These are phyloP conservation scores for Blera fallax DNA, from an alignment of 2,888 invertebrate genomes.

Conservation along the genomic window DNA sequence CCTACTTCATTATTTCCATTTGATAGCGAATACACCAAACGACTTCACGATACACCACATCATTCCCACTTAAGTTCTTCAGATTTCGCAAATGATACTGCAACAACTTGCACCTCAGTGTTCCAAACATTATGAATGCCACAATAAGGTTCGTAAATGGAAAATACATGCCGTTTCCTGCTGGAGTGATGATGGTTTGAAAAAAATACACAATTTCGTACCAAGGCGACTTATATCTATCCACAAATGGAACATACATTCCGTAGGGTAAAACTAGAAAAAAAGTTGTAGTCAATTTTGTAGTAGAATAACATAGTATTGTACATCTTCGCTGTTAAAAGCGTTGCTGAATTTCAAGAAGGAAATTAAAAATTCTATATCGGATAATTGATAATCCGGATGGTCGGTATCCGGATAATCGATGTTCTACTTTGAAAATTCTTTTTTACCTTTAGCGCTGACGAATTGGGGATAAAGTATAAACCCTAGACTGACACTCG, in stretches of 20 bases:
- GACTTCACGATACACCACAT: slow-evolving; percentile 72
- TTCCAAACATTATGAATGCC: slow-evolving; percentile 76
- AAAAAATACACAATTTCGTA: slow-evolving; percentile 76
- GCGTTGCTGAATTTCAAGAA: no score
- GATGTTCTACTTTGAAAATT: background rate
- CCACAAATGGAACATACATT: slow-evolving; percentile 74
- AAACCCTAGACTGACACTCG: background rate
- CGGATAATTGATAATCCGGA: no score
- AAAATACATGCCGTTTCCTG: slow-evolving; percentile 78
- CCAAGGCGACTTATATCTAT: slow-evolving; percentile 74
- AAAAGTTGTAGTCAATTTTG: background rate
- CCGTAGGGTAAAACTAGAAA: slow-evolving; percentile 77
- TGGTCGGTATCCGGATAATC: no score
- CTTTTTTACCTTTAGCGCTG: background rate
- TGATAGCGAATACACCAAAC: slow-evolving; percentile 77
- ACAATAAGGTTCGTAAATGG: slow-evolving; percentile 76
- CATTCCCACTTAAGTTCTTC: slow-evolving; percentile 42
- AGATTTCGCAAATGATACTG: slow-evolving; percentile 75
- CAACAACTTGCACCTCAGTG: slow-evolving; percentile 75
- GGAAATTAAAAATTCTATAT: no score
- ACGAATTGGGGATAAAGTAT: background rate
- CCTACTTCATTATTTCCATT: slow-evolving; percentile 75
- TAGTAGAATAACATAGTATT: no score
- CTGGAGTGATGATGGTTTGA: slow-evolving; percentile 75
- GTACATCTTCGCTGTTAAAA: no score